Conservation (phyloP, 2,113 vertebrate genomes). For the Corythoichthys intestinalis region DNA sequence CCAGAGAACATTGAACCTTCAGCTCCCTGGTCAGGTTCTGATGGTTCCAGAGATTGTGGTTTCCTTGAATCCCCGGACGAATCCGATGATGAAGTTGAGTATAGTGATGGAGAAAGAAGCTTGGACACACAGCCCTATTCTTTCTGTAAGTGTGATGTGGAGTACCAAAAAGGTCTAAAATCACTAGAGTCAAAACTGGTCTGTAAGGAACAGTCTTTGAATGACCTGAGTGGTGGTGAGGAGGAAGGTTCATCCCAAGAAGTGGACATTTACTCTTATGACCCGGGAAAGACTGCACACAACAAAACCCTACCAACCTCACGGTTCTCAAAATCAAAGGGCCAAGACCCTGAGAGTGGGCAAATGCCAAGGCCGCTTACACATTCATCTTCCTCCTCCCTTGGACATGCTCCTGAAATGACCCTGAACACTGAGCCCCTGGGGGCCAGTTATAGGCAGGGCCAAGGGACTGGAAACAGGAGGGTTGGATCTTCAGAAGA, state of each 20-base stretch:
- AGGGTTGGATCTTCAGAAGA: slow-evolving; percentile 82
- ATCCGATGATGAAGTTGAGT: slow-evolving; percentile 56
- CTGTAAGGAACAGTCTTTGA: slow-evolving; percentile 20
- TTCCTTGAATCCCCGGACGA: slow-evolving; percentile 59
- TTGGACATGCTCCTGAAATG: slow-evolving; percentile 69
- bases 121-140: slow-evolving; percentile 50
- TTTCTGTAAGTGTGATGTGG: not conserved
- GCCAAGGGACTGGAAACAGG: slow-evolving; percentile 65
- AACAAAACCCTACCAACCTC: slow-evolving; percentile 21
- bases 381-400: slow-evolving; percentile 49
- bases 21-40: slow-evolving; percentile 61
- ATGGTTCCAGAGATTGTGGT: slow-evolving; percentile 55
- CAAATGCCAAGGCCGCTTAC: slow-evolving; percentile 37
- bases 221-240: slow-evolving; percentile 37
- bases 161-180: slow-evolving; percentile 67
- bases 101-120: slow-evolving; percentile 47
- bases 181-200: slow-evolving; percentile 31
- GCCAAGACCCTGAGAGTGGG: slow-evolving; percentile 25
- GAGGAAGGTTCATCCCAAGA: slow-evolving; percentile 34
- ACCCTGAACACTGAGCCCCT: slow-evolving; percentile 70
- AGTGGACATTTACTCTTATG: slow-evolving; percentile 26
- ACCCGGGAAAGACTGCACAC: slow-evolving; percentile 29
- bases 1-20: slow-evolving; percentile 62
- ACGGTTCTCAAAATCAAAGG: slow-evolving; percentile 15
- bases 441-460: slow-evolving; percentile 59